Evolutionary conservation across 2,113 vertebrate species (phyloP).

Genomic region (Atractosteus spatula): DNA sequence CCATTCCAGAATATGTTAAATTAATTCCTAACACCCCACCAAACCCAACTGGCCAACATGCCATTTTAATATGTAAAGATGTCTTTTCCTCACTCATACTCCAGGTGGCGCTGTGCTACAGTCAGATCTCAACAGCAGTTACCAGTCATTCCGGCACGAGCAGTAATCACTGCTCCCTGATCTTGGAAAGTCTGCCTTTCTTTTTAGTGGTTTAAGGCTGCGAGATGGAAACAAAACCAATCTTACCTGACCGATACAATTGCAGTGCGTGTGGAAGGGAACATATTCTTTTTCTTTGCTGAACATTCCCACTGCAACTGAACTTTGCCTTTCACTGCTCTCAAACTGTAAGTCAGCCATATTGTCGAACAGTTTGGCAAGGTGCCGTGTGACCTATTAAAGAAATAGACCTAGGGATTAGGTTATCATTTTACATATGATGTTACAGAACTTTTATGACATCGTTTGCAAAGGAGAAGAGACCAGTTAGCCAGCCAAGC

Average conservation of each 20-base stretch:
- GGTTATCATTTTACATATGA: too few relatives aligned
- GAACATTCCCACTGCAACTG: slow-evolving; percentile 64
- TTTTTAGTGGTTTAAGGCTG: too few relatives aligned
- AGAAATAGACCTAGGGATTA: neutral
- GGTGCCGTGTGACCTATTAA: slow-evolving; percentile 66
- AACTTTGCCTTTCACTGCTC: slow-evolving; percentile 36
- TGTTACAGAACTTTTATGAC: too few relatives aligned
- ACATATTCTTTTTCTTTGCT: slow-evolving; percentile 75
- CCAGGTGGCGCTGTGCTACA: slow-evolving; percentile 9
- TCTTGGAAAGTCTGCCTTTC: too few relatives aligned
- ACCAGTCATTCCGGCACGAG: neutral
- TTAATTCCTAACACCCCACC: too few relatives aligned
- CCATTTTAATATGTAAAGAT: too few relatives aligned
- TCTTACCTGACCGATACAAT: slow-evolving; percentile 66
- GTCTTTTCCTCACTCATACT: neutral
- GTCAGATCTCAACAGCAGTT: neutral
- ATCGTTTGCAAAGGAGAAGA: too few relatives aligned
- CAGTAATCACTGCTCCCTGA: neutral
- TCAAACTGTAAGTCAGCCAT: slow-evolving; percentile 67
- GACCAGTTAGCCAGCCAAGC: too few relatives aligned
- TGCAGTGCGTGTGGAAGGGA: slow-evolving; percentile 51
- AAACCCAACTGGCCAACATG: too few relatives aligned
- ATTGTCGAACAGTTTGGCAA: slow-evolving; percentile 74
- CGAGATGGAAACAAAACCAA: neutral
- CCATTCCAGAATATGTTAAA: too few relatives aligned